Evolutionary conservation across 2,113 vertebrate species (phyloP), one percentile per base, ranked within the genome.

Genomic region (Gobiocypris rarus): DNA sequence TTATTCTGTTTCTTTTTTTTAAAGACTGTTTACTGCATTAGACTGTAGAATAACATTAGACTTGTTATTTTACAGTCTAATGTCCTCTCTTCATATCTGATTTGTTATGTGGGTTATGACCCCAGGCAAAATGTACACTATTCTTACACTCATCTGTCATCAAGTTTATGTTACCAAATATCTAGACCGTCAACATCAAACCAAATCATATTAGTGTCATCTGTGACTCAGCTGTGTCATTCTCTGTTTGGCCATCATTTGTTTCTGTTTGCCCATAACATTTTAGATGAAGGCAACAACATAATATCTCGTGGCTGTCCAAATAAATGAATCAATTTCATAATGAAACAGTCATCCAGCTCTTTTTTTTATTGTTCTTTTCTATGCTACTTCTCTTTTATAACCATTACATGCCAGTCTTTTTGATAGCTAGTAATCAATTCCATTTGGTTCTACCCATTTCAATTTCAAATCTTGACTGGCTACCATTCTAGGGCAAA

Each of bases 171-270:
- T 63, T 65, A 31, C 22, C 8, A n/a, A 45, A 45, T 45, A 71
- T 67, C 69, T 71, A n/a, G n/a, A 71, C 38, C 34, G 0, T 22
- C 19, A 41, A 43, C 69, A 71, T 74, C 71, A 74, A 15, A 71
- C 10, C 22, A 71, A 73, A 74, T 28, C 71, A 75, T 43, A 50
- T n/a, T n/a, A n/a, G n/a, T n/a, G n/a, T n/a, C n/a, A n/a, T n/a
- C n/a, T 74, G 22, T 71, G 17, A 14, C 22, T 73, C n/a, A 38
- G 28, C 28, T 34, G 7, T 71, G 70, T 8, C 43, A 14, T 74
- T 50, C 13, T 43, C 11, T 9, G 7, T 74, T 74, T 48, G 43
- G 4, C 14, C 45, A 28, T 50, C 38, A 38, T 38, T 38, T 7
- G 38, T 38, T 38, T 38, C 38, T 38, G 38, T 38, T 38, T 38